phyloP scores from a whole-genome alignment of 2,113 vertebrate genomes.

The Gasterosteus nipponicus region DNA sequence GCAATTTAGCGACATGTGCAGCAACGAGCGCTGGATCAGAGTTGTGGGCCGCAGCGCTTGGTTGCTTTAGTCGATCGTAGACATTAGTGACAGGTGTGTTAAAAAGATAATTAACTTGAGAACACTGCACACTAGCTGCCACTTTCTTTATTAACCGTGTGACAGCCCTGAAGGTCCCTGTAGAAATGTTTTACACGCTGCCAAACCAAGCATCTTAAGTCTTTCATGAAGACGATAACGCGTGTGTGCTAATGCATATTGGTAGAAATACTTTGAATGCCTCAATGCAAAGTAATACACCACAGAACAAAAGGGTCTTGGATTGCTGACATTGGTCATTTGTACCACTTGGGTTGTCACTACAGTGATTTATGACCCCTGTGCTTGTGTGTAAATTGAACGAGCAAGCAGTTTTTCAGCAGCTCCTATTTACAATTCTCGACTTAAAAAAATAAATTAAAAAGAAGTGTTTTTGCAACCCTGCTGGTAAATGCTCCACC shows the following conservation, averaged over 20 bases:
- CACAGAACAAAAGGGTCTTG: neutral
- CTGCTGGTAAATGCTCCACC: conserved; percentile 5
- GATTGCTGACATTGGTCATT: conserved; percentile 21
- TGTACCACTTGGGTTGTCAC: conserved; percentile 12
- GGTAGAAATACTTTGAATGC: neutral
- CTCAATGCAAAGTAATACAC: neutral
- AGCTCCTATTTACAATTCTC: conserved; percentile 14
- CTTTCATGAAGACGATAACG: neutral
- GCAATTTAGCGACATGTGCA: neutral
- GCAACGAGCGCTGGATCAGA: neutral
- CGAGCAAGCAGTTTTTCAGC: conserved; percentile 28
- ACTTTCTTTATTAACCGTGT: neutral
- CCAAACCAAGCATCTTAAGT: neutral
- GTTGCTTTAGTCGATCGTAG: neutral
- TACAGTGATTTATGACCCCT: conserved; percentile 26
- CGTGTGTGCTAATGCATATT: neutral
- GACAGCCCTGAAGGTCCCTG: neutral
- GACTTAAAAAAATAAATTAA: too few species aligned
- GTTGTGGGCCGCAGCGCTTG: neutral
- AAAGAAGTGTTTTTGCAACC: neutral
- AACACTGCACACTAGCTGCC: neutral
- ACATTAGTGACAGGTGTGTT: neutral
- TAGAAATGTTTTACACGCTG: neutral
- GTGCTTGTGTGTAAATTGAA: conserved; percentile 16
- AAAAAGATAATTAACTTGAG: neutral